Evolutionary conservation across 2,888 invertebrate genomes (phyloP).

Genomic region (Bellardia pandia): DNA sequence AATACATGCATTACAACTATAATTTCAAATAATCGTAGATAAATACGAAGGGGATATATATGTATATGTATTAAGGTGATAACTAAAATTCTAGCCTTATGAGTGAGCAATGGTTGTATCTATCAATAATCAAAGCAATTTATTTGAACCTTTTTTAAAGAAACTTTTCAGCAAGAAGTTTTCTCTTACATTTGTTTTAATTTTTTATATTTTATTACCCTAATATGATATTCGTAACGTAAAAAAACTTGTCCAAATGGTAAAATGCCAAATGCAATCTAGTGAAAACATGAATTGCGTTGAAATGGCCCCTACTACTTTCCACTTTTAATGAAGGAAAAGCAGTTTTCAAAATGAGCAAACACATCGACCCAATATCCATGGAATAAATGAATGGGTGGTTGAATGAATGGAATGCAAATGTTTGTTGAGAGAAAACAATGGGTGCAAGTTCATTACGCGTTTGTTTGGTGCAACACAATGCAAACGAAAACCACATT

Average conservation of each 20-base stretch:
- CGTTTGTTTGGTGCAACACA: conserved; percentile 56
- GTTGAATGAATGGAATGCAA: conserved; percentile 11
- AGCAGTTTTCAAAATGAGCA: conserved; percentile 34
- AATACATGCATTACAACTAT: conserved; percentile 3
- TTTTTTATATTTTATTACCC: too few relatives aligned
- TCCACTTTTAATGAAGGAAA: conserved; percentile 17
- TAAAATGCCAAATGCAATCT: conserved; percentile 63
- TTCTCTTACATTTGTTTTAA: too few relatives aligned
- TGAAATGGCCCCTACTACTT: conserved; percentile 42
- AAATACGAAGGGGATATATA: too few relatives aligned
- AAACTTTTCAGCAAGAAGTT: too few relatives aligned
- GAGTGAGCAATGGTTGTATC: too few relatives aligned
- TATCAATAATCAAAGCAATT: too few relatives aligned
- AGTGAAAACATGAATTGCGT: conserved; percentile 67
- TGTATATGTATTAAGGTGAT: too few relatives aligned
- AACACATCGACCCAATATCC: conserved; percentile 17
- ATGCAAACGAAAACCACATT: conserved; percentile 56
- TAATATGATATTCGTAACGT: too few relatives aligned
- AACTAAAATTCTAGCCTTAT: too few relatives aligned
- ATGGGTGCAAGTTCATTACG: conserved; percentile 46
- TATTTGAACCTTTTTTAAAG: too few relatives aligned
- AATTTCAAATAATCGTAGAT: neutral
- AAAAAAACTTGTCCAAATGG: conserved; percentile 18
- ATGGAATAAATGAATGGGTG: conserved; percentile 2
- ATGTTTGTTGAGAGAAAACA: conserved; percentile 37